Evolutionary conservation across 2,888 invertebrate genomes (phyloP), one percentile per base, ranked within the genome.

Genomic region (Dasypolia templi): DNA sequence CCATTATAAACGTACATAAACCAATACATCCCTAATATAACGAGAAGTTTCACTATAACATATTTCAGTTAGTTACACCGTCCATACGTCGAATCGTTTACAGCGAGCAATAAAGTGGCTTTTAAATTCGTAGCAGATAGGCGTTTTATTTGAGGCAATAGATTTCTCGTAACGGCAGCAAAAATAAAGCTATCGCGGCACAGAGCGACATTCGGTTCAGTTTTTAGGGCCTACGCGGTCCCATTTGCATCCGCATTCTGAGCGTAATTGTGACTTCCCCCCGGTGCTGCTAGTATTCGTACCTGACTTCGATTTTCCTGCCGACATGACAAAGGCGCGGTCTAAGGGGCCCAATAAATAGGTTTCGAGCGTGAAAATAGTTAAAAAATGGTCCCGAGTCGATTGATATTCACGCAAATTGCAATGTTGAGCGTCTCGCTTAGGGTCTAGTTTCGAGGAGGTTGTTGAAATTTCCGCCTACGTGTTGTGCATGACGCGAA

Each of bases 291-390:
- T 89, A 91, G 88, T 86, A 87, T 88, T 90, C 91, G 90, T 94
- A 94, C 94, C 95, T 95, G 94, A 93, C 92, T 95, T 94, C 94
- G 94, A 95, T 95, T 95, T 95, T 94, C 93, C 91, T 91, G 91
- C 88, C 91, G 90, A 95, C 95, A 95, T 93, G 94, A 95, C 93
- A 95, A 96, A 95, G 95, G 95, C 95, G 95, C 95, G 95, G 95
- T 93, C 94, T 94, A 90, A 93, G 91, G 94, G 94, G 94, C 86
- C 94, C 95, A 94, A 95, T 95, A 95, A 95, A 95, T 95, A 94
- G 92, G 91, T 90, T 90, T 86, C 85, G 87, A 91, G 92, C 93
- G 93, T 93, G 93, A 93, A 94, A 94, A 94, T 94, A 93, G 94
- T 94, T 93, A 93, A 95, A 95, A 95, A 94, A 93, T 92, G 89